A percentile compares a stretch with the other conserved stretches of the same genome.
phyloP scores from a whole-genome alignment of 2,888 invertebrate species.

The Drosophila infuscata region DNA sequence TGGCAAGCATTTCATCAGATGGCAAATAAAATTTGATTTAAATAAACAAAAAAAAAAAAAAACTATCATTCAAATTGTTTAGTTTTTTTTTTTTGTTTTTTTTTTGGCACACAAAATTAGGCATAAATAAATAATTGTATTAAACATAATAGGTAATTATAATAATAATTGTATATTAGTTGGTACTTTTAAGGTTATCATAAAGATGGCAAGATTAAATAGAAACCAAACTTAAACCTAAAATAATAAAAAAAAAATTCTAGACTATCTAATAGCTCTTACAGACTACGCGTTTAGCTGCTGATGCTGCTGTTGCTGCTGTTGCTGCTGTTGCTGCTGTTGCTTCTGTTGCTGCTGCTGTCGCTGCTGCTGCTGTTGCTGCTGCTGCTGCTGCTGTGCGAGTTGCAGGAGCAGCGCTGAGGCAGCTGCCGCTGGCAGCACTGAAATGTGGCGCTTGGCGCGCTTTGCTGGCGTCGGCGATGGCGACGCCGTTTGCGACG shows the following conservation, averaged over 20 bases:
- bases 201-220: slow-evolving; percentile 43
- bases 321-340: no score
- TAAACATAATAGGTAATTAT: slow-evolving; percentile 16
- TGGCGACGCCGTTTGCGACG: slow-evolving; percentile 20
- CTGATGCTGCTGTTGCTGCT: slow-evolving; percentile 15
- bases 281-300: slow-evolving; percentile 26
- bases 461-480: slow-evolving; percentile 51
- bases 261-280: slow-evolving; percentile 51
- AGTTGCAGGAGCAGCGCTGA: slow-evolving; percentile 54
- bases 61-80: slow-evolving; percentile 4
- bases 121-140: slow-evolving; percentile 62
- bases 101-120: slow-evolving; percentile 69
- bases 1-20: slow-evolving; percentile 71
- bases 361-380: slow-evolving; percentile 15
- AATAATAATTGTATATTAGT: slow-evolving; percentile 21
- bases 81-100: slow-evolving; percentile 21
- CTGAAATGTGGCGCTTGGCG: slow-evolving; percentile 57
- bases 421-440: slow-evolving; percentile 56
- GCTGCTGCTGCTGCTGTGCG: slow-evolving; percentile 35
- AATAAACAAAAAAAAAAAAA: slow-evolving; percentile 7
- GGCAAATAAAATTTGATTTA: slow-evolving; percentile 61
- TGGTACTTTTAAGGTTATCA: slow-evolving; percentile 23
- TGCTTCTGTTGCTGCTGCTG: slow-evolving; percentile 21
- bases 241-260: slow-evolving; percentile 25
- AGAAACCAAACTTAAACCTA: slow-evolving; percentile 15